Evolutionary conservation across 2,888 invertebrate species (phyloP), one percentile per base, ranked within the genome.

Genomic region (Limnephilus lunatus): DNA sequence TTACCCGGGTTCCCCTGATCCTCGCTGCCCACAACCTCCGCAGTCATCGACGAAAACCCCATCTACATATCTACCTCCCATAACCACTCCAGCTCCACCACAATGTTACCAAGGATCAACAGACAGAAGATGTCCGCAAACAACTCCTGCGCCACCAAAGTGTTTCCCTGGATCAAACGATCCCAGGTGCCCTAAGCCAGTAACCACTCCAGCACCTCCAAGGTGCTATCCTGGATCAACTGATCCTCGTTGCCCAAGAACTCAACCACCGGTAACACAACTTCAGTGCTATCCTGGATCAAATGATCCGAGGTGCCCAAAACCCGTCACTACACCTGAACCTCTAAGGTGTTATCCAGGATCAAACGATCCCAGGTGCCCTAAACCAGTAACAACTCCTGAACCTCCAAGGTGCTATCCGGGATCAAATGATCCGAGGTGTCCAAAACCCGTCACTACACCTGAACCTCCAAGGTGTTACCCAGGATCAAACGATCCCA

Each of bases 1-100:
- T 80, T 95, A 94, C 94, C 95, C 95, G 25, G 95, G 95, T 81
- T 94, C 94, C 4, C 94, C 92, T 0, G 95, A 95, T 93, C 94
- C 95, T 1, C 92, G 93, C 92, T 95, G 94, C 92, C 94, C 94
- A 89, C 94, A 94, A 85, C 14, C 94, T 80, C 88, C 93, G 53
- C 92, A 89, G 39, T 85, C 92, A 25, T 85, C 93, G 12, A 92
- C 93, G 25, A 88, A 89, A 44, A 87, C 91, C 25, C 92, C 92
- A 86, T 91, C 93, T 0, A 94, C 94, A 39, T 93, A 93, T 83
- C 91, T 93, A 53, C 93, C 93, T 39, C 94, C 93, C 15, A 81
- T 91, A 25, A 85, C 93, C 31, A 53, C 92, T 68, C 95, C 95
- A 0, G 94, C 92, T 93, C 94, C 94, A 90, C 32, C 25, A 9